phyloP scores from a whole-genome alignment of 2,113 vertebrate species.

The Neotoma lepida region DNA sequence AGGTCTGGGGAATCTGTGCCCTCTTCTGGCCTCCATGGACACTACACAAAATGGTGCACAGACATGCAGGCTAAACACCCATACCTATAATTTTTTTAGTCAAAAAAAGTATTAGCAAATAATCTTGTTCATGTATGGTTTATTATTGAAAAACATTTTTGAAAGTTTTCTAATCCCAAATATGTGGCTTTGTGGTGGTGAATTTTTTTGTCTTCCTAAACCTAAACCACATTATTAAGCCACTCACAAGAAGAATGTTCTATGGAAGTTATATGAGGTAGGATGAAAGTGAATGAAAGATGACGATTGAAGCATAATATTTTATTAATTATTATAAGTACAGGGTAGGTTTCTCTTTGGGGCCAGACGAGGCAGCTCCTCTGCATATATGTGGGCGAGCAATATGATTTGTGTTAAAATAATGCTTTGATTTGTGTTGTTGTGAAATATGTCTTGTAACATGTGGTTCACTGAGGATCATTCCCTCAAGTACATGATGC shows the following conservation, averaged over 20 bases:
- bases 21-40: neutral
- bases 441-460: neutral
- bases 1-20: neutral
- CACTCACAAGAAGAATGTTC: conserved; percentile 26
- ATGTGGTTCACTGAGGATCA: conserved; percentile 56
- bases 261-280: conserved; percentile 32
- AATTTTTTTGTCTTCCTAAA: conserved; percentile 20
- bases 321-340: conserved; percentile 32
- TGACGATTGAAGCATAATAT: conserved; percentile 8
- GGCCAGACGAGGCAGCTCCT: neutral
- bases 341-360: neutral
- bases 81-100: neutral
- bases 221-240: conserved; percentile 28
- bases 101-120: neutral
- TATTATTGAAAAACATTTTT: conserved; percentile 34
- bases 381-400: conserved; percentile 7
- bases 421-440: conserved; percentile 26
- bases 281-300: conserved; percentile 40
- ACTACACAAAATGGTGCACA: neutral
- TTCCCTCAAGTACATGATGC: conserved; percentile 65
- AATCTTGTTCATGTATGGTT: neutral
- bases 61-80: neutral
- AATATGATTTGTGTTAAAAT: conserved; percentile 26
- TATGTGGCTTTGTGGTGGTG: conserved; percentile 10
- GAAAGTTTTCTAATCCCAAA: conserved; percentile 44